A percentile compares a stretch with the other conserved stretches of the same genome.
Conservation (phyloP, 2,113 vertebrate species). For the Ibidorhyncha struthersii region DNA sequence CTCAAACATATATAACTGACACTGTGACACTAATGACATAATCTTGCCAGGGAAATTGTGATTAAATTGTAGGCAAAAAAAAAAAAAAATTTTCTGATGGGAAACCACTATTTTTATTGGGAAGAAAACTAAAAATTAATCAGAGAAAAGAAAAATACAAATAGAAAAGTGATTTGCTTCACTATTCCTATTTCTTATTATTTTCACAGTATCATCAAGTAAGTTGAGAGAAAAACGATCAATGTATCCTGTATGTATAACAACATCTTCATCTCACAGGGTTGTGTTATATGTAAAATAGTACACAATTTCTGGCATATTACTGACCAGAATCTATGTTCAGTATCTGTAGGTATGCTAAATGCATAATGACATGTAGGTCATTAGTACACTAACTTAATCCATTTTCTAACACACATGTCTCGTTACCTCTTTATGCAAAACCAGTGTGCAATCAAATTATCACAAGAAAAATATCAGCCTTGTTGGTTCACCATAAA, state of each 20-base stretch:
- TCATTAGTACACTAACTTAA: neutral
- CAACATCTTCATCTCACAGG: neutral
- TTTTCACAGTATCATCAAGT: neutral
- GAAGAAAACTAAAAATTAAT: neutral
- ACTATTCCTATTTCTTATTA: neutral
- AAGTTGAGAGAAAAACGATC: neutral
- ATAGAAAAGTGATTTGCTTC: neutral
- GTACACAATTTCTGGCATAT: fast-evolving
- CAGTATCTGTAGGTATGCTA: neutral
- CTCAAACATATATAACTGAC: neutral
- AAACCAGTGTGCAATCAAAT: neutral
- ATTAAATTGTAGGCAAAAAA: neutral
- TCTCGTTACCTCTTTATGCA: neutral
- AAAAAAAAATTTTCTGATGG: neutral
- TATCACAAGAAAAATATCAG: neutral
- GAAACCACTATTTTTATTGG: neutral
- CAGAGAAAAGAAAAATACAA: neutral
- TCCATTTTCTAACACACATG: neutral
- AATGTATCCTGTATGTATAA: neutral
- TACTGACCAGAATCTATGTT: neutral
- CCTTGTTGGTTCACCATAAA: neutral
- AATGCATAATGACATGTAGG: neutral
- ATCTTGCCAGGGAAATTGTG: neutral
- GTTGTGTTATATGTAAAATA: neutral
- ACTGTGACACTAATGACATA: neutral